Conservation (phyloP, 2,113 vertebrate genomes). For the Phasianus colchicus region DNA sequence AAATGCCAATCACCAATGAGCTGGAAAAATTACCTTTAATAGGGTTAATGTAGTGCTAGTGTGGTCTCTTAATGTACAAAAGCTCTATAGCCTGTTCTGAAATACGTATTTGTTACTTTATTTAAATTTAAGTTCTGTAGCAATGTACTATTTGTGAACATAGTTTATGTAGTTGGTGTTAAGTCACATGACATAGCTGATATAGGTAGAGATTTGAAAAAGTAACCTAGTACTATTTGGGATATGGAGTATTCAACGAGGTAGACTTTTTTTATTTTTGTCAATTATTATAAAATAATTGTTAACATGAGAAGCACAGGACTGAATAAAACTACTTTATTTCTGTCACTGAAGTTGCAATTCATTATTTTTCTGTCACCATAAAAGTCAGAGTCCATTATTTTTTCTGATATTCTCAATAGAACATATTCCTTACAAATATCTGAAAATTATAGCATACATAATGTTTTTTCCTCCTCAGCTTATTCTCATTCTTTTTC, state of each 20-base stretch:
- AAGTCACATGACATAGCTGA: background rate
- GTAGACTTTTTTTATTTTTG: background rate
- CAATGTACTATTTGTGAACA: background rate
- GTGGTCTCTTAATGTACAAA: slow-evolving; percentile 30
- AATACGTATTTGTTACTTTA: slow-evolving; percentile 39
- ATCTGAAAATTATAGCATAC: background rate
- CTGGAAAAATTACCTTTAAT: slow-evolving; percentile 63
- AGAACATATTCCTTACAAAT: background rate
- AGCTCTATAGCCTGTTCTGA: slow-evolving; percentile 24
- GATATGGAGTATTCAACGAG: background rate
- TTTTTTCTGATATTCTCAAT: background rate
- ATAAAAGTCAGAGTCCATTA: background rate
- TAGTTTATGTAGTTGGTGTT: background rate
- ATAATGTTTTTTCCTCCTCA: background rate
- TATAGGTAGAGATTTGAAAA: background rate
- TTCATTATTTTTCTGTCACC: background rate
- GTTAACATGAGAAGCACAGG: background rate
- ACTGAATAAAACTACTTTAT: background rate
- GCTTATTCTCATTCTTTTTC: background rate
- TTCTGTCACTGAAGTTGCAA: background rate
- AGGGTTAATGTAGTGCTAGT: slow-evolving; percentile 34
- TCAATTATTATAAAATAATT: background rate
- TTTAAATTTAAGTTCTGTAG: slow-evolving; percentile 9
- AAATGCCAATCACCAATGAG: slow-evolving; percentile 64
- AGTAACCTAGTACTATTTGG: background rate